phyloP scores from a whole-genome alignment of 2,797 vertebrate species.

The Poecilia wingei region DNA sequence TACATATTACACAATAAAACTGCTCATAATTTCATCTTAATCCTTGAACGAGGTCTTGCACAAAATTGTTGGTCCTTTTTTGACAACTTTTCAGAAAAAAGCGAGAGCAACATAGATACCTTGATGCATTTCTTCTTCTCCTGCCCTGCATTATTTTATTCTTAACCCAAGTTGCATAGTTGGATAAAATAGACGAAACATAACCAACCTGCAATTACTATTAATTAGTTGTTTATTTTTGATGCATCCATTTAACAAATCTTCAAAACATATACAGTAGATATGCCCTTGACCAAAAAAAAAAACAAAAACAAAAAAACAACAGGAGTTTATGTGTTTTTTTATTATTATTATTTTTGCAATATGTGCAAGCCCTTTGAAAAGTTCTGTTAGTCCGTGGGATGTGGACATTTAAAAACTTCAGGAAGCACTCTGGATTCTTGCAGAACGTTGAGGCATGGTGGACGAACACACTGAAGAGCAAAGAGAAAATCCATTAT shows the following conservation, averaged over 20 bases:
- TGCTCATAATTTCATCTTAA: not conserved
- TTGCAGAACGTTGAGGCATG: constrained; percentile 54
- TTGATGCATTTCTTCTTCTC: constrained; percentile 12
- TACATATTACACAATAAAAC: not conserved
- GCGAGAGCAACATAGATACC: constrained; percentile 1
- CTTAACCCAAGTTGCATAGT: constrained; percentile 16
- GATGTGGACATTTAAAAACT: constrained; percentile 47
- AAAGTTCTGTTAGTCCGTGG: constrained; percentile 54
- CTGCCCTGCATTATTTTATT: constrained; percentile 32
- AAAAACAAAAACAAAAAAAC: constrained; percentile 65
- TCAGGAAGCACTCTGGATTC: constrained; percentile 75
- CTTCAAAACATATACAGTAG: constrained; percentile 75
- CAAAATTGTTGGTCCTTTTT: not conserved
- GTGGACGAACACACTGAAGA: constrained; percentile 39
- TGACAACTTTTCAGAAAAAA: not conserved
- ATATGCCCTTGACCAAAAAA: constrained; percentile 69
- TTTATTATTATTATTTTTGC: constrained; percentile 42
- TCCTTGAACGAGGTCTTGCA: not conserved
- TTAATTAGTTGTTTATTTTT: constrained; percentile 66
- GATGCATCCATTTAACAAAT: constrained; percentile 76
- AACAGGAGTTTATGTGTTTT: constrained; percentile 57
- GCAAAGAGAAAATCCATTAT: constrained; percentile 17
- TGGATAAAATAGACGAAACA: constrained; percentile 38
- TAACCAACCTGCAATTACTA: constrained; percentile 53
- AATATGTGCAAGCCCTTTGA: constrained; percentile 77